Evolutionary conservation across 2,888 invertebrate genomes (phyloP).

Genomic region (Thecophora atra): DNA sequence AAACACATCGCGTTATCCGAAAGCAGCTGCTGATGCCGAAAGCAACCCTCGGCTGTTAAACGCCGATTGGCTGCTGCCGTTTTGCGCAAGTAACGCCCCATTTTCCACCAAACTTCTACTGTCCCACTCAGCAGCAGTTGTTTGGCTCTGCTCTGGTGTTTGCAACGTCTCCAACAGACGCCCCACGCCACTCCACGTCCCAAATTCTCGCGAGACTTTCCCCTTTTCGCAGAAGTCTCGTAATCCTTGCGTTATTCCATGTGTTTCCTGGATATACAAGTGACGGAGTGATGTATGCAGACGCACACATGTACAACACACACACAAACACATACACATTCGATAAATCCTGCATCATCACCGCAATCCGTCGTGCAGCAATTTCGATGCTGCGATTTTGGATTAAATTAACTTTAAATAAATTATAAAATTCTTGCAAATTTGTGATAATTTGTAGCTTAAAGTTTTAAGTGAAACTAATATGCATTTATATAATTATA

Average conservation of each 20-base stretch:
- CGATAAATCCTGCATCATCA: no score
- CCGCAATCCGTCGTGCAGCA: no score
- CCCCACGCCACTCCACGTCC: no score
- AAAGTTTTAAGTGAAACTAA: slow-evolving; percentile 43
- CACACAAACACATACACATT: no score
- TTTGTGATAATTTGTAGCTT: neutral
- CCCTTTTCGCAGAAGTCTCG: neutral
- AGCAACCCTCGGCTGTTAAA: neutral
- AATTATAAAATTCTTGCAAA: slow-evolving; percentile 49
- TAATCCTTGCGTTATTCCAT: slow-evolving; percentile 28
- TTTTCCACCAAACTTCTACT: neutral
- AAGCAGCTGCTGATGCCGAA: neutral
- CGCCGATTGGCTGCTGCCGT: slow-evolving; percentile 32
- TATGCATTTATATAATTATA: no score
- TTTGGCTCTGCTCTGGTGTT: neutral
- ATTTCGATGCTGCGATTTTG: slow-evolving; percentile 45
- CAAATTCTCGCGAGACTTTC: neutral
- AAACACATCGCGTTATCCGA: slow-evolving; percentile 8
- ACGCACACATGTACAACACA: neutral
- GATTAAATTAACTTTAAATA: slow-evolving; percentile 58
- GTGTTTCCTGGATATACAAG: slow-evolving; percentile 28
- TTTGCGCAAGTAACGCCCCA: slow-evolving; percentile 15
- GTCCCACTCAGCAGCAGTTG: no score
- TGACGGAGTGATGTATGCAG: slow-evolving; percentile 2
- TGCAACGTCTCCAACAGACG: neutral